A percentile compares a stretch with the other conserved stretches of the same genome.
Evolutionary conservation across 2,797 vertebrate genomes (phyloP).

Genomic region (Peromyscus aztecus): DNA sequence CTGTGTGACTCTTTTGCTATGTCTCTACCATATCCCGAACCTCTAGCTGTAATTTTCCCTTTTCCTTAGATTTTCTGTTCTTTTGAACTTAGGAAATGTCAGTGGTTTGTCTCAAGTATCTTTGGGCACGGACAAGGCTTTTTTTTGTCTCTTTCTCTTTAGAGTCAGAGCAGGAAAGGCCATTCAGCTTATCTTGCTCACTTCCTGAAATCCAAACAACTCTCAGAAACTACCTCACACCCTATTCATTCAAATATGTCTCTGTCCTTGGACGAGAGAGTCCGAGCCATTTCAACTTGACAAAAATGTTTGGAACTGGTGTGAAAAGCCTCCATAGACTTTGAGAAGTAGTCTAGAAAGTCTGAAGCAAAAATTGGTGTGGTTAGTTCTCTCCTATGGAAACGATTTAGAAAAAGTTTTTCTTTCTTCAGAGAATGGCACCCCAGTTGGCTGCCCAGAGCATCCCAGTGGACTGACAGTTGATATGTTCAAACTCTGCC

Average conservation of each 20-base stretch:
- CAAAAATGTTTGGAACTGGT: slow-evolving; percentile 78
- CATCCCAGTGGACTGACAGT: background rate
- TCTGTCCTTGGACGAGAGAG: slow-evolving; percentile 76
- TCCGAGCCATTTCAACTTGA: slow-evolving; percentile 80
- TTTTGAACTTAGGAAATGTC: slow-evolving; percentile 74
- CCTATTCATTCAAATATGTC: slow-evolving; percentile 83
- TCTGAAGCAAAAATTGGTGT: slow-evolving; percentile 70
- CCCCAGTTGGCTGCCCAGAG: background rate
- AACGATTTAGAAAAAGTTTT: slow-evolving; percentile 66
- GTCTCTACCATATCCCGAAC: background rate
- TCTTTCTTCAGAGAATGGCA: slow-evolving; percentile 54
- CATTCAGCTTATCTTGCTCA: slow-evolving; percentile 87
- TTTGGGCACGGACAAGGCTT: slow-evolving; percentile 56
- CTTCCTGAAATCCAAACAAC: slow-evolving; percentile 89
- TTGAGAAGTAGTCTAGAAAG: slow-evolving; percentile 72
- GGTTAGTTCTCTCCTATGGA: slow-evolving; percentile 71
- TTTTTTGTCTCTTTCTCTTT: slow-evolving; percentile 25
- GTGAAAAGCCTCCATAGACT: slow-evolving; percentile 83
- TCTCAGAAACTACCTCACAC: slow-evolving; percentile 82
- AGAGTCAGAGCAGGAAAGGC: slow-evolving; percentile 85
- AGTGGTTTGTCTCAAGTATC: slow-evolving; percentile 79
- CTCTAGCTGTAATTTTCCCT: slow-evolving; percentile 29
- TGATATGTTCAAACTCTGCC: background rate
- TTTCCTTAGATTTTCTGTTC: slow-evolving; percentile 67
- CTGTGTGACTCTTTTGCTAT: background rate